These are phyloP conservation scores for Ficedula albicollis DNA, from an alignment of 2,797 vertebrate species.

Conservation along the genomic window DNA sequence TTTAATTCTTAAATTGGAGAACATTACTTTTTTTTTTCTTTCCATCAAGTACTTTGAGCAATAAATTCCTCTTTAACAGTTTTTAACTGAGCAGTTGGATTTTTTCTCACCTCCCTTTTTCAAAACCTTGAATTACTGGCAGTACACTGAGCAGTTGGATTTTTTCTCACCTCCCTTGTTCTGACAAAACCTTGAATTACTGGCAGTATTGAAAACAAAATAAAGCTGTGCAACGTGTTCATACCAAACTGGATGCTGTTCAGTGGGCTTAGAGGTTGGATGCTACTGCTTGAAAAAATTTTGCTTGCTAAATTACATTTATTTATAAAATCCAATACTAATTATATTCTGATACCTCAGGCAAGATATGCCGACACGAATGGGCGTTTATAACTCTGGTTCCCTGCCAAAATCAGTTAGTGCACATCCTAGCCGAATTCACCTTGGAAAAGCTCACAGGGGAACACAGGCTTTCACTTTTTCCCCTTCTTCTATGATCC, in stretches of 20 bases:
- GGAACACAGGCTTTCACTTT: rapidly evolving
- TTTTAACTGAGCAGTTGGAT: neutral
- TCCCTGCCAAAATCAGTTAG: neutral
- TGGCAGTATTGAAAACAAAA: neutral
- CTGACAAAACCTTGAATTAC: neutral
- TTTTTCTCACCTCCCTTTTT: neutral
- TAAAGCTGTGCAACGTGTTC: neutral
- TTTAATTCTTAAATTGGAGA: neutral
- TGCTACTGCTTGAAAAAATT: neutral
- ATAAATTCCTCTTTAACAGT: neutral
- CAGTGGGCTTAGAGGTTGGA: neutral
- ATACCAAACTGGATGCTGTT: neutral
- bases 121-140: no score
- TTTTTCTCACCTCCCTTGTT: neutral
- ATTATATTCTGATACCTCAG: neutral
- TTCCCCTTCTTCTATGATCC: neutral
- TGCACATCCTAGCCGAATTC: neutral
- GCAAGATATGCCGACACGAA: neutral
- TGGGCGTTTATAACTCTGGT: neutral
- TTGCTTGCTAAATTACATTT: neutral
- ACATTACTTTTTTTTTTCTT: neutral
- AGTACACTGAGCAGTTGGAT: neutral
- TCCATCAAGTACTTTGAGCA: neutral
- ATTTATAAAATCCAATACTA: neutral
- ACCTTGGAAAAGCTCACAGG: neutral